A percentile compares a stretch with the other conserved stretches of the same genome.
These are phyloP conservation scores for Amphiprion ocellaris DNA, from an alignment of 2,113 vertebrate species.

Conservation along the genomic window DNA sequence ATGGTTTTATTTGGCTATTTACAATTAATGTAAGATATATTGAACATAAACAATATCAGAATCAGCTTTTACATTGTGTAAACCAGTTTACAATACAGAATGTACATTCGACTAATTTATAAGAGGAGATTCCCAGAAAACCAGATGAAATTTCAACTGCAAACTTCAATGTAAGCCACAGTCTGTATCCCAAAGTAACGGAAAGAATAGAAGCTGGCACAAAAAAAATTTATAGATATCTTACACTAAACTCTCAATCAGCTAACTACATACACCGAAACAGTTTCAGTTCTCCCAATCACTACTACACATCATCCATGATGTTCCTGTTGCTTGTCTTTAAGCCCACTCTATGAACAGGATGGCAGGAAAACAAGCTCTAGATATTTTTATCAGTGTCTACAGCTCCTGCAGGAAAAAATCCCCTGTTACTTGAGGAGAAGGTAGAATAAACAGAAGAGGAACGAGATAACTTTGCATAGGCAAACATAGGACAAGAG, in stretches of 20 bases:
- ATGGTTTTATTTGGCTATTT: too few relatives aligned
- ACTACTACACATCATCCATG: not conserved
- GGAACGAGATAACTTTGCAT: slow-evolving; percentile 3
- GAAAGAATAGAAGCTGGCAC: not conserved
- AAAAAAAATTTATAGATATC: not conserved
- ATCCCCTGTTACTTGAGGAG: not conserved
- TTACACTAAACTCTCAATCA: not conserved
- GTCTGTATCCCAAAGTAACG: not conserved
- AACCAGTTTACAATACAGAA: too few relatives aligned
- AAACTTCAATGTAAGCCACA: not conserved
- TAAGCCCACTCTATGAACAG: slow-evolving; percentile 10
- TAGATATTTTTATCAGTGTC: slow-evolving; percentile 13
- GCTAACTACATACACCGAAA: not conserved
- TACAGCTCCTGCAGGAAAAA: not conserved
- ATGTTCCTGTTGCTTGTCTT: slow-evolving; percentile 15
- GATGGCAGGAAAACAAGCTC: slow-evolving; percentile 32
- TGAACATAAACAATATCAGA: too few relatives aligned
- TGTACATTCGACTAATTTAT: not conserved
- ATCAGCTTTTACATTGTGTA: too few relatives aligned
- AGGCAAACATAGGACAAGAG: slow-evolving; percentile 2
- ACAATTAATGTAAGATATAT: too few relatives aligned
- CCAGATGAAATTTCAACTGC: not conserved
- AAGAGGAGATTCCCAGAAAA: not conserved
- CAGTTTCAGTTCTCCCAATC: not conserved
- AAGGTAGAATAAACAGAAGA: not conserved